Percentiles rank a stretch among this genome's conserved stretches.
These are phyloP conservation scores for Leptonema lineaticorne DNA, from an alignment of 1,140 invertebrate species.

Conservation along the genomic window DNA sequence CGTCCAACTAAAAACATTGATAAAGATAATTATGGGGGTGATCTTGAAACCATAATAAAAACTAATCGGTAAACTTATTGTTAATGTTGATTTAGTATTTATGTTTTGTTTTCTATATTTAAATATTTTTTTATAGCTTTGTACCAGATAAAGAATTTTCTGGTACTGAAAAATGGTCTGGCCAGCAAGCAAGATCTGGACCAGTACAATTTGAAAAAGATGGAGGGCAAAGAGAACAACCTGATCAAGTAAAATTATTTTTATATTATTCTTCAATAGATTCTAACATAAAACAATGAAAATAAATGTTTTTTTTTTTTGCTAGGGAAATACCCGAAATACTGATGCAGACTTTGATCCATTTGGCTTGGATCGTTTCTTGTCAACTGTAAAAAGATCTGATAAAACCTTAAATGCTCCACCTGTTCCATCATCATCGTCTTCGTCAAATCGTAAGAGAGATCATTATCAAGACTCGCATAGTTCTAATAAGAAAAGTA, in stretches of 20 bases:
- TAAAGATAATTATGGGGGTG: slow-evolving; percentile 88
- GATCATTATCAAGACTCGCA: slow-evolving; percentile 34
- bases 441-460: slow-evolving; percentile 20
- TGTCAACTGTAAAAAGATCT: slow-evolving; percentile 92
- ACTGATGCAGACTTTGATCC: slow-evolving; percentile 81
- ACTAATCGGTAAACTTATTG: slow-evolving; percentile 68
- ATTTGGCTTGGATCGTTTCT: slow-evolving; percentile 97
- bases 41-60: slow-evolving; percentile 83
- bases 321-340: slow-evolving; percentile 41
- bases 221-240: slow-evolving; percentile 50
- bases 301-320: slow-evolving; percentile 9
- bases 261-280: not conserved
- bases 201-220: slow-evolving; percentile 96
- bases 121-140: slow-evolving; percentile 63
- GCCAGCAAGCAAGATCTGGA: slow-evolving; percentile 69
- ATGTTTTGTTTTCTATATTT: slow-evolving; percentile 4
- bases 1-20: slow-evolving; percentile 87
- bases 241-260: slow-evolving; percentile 16
- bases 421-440: not conserved
- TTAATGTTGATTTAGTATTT: slow-evolving; percentile 21
- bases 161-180: slow-evolving; percentile 74
- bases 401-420: slow-evolving; percentile 52
- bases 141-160: slow-evolving; percentile 96
- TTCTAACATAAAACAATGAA: not conserved
- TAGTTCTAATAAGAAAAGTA: slow-evolving; percentile 28